phyloP scores from a whole-genome alignment of 2,888 invertebrate genomes.

The Xestia ashworthii region DNA sequence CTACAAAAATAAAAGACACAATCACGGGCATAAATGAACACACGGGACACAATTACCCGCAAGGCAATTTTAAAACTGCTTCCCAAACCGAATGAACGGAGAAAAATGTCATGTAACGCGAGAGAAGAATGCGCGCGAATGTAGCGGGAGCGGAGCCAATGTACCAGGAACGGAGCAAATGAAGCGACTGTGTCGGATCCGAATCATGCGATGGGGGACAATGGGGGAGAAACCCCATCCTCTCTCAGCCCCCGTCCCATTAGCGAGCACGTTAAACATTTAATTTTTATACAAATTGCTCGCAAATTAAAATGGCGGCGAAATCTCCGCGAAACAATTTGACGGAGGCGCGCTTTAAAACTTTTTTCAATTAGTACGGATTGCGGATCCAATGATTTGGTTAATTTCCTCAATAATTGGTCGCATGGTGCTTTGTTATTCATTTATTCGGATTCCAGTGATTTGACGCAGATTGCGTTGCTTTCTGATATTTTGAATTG shows the following conservation, averaged over 20 bases:
- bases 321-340: slow-evolving; percentile 66
- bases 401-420: slow-evolving; percentile 66
- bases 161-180: slow-evolving; percentile 51
- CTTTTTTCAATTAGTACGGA: slow-evolving; percentile 65
- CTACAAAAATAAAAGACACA: slow-evolving; percentile 11
- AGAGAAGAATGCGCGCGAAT: slow-evolving; percentile 38
- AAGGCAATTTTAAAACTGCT: slow-evolving; percentile 39
- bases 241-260: slow-evolving; percentile 46
- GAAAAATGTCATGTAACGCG: slow-evolving; percentile 33
- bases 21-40: slow-evolving; percentile 16
- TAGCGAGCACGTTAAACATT: slow-evolving; percentile 68
- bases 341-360: slow-evolving; percentile 53
- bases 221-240: slow-evolving; percentile 18
- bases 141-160: slow-evolving; percentile 1
- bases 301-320: slow-evolving; percentile 69
- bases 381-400: slow-evolving; percentile 62
- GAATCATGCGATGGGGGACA: slow-evolving; percentile 54
- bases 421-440: slow-evolving; percentile 54
- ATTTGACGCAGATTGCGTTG: slow-evolving; percentile 50
- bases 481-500: slow-evolving; percentile 54
- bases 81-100: slow-evolving; percentile 43
- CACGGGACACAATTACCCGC: slow-evolving; percentile 19
- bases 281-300: slow-evolving; percentile 75
- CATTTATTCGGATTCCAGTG: slow-evolving; percentile 52
- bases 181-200: slow-evolving; percentile 51